phyloP scores from a whole-genome alignment of 2,113 vertebrate species.

The Ancistrus triradiatus region DNA sequence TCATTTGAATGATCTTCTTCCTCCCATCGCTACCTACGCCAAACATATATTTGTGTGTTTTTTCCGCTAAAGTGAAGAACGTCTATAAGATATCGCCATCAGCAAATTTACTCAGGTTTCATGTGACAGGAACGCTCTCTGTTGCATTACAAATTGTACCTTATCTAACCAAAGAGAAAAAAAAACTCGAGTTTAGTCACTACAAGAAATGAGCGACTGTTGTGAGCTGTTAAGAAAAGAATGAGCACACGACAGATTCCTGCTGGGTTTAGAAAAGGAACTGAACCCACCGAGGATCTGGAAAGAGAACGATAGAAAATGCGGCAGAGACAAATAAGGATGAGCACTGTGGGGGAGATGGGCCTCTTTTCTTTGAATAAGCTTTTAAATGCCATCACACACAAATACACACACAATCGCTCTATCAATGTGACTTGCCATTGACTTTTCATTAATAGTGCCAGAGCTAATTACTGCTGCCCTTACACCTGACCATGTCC shows the following conservation, averaged over 20 bases:
- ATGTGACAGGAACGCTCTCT: neutral
- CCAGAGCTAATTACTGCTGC: too few relatives aligned
- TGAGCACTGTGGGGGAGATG: slow-evolving; percentile 31
- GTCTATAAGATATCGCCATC: neutral
- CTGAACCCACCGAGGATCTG: neutral
- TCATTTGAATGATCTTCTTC: too few relatives aligned
- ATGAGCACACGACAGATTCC: neutral
- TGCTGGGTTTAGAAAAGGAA: neutral
- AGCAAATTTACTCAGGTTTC: neutral
- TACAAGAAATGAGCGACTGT: neutral
- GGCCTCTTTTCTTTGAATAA: slow-evolving; percentile 30
- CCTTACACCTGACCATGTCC: too few relatives aligned
- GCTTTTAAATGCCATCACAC: neutral
- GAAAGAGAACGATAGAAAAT: slow-evolving; percentile 3
- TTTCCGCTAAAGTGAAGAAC: too few relatives aligned
- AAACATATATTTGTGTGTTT: too few relatives aligned
- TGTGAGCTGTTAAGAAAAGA: neutral
- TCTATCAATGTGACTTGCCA: too few relatives aligned
- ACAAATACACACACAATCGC: neutral
- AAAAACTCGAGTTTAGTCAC: neutral
- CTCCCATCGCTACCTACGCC: too few relatives aligned
- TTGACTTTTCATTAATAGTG: too few relatives aligned
- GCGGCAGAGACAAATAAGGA: slow-evolving; percentile 34
- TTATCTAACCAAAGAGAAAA: neutral
- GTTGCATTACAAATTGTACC: neutral